phyloP scores from a whole-genome alignment of 2,797 vertebrate genomes.

The Petrocephalus schoutedeni region DNA sequence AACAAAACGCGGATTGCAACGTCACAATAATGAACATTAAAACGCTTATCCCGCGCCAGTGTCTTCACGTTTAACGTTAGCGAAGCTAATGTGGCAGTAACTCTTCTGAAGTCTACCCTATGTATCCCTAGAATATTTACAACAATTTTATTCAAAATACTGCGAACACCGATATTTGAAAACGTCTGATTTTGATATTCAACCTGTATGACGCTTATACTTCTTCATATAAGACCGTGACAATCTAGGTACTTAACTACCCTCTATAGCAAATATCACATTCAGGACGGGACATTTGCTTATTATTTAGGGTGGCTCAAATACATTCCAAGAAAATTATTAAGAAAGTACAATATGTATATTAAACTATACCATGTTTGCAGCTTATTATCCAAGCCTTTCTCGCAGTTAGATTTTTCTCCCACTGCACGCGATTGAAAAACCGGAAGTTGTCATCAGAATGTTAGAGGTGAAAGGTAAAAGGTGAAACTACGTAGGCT shows the following conservation, averaged over 20 bases:
- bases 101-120: not conserved
- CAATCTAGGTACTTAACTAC: not conserved
- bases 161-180: not conserved
- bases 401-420: not conserved
- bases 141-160: not conserved
- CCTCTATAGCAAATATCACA: not conserved
- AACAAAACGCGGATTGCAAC: not conserved
- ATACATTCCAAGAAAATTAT: not conserved
- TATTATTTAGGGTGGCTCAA: not conserved
- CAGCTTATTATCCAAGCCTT: not conserved
- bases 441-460: slow-evolving; percentile 25
- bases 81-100: not conserved
- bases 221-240: not conserved
- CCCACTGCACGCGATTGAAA: not conserved
- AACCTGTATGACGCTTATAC: not conserved
- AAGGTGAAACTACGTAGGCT: not conserved
- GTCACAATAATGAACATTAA: not conserved
- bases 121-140: not conserved
- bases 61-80: not conserved
- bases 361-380: slow-evolving; percentile 32
- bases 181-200: not conserved
- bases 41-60: not conserved
- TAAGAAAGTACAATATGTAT: not conserved
- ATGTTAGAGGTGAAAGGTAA: slow-evolving; percentile 23
- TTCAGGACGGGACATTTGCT: not conserved